Base-by-base conservation (phyloP, 1,140 invertebrate species). In the Oreohelix idahoensis region DNA sequence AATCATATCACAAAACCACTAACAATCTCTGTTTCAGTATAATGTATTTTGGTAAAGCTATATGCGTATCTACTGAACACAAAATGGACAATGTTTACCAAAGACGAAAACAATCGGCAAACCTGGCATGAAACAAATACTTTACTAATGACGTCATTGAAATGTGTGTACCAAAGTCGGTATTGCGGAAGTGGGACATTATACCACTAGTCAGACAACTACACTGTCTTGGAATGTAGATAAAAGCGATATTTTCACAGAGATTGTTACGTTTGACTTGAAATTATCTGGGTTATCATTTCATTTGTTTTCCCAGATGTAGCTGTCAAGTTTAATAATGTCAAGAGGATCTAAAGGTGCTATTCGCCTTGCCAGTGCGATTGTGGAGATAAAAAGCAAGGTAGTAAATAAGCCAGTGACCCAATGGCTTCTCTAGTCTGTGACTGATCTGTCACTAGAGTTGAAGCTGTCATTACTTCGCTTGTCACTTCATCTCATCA, bases 301-400 rank as follows among this genome's bases (percentile, higher is more conserved):
- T 66, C 63, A 35, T 10, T 66, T 29, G 11, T 66, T 32, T 66
- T 66, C 32, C 17, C 29, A 66, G 29, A 66, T 66, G 63, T 66
- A 66, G 63, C 29, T 32, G 29, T 15, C n/a, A 13, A n/a, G 4
- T 26, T 32, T 74, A 2, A 79, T 66, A 36, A 90, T 90, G 89
- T 86, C 89, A 69, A 88, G 84, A 85, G 80, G 75, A 84, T 86
- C 87, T 29, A 88, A 85, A 82, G 84, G 86, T 73, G 86, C 86
- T 13, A 80, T 87, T 45, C 84, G 85, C 70, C 78, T 53, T 77
- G 84, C 86, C 13, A 79, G 76, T 38, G 86, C 83, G 32, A 63
- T 88, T n/a, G 85, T 90, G 39, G 89, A 90, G 79, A 87, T 90
- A 11, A 90, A 90, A 83, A 89, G 88, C 87, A 89, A 90, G 88